Base-by-base conservation (phyloP, 2,797 vertebrate species). In the Leptodactylus fallax region DNA sequence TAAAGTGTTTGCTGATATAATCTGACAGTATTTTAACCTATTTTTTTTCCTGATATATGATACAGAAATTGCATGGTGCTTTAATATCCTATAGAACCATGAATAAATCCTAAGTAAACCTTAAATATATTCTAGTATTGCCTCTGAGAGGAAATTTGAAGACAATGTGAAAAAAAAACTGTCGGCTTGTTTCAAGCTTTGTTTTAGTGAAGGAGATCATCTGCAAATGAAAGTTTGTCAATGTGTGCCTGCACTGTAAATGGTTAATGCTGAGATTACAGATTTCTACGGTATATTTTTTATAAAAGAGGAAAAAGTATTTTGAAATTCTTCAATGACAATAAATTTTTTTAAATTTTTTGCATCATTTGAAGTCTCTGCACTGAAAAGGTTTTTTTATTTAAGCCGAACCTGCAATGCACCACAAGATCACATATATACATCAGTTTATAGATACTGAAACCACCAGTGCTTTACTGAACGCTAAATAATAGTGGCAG, bases 331-430 rank as follows among this genome's bases (percentile, higher is more conserved):
- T 56, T 72, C 51, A 80, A 23, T 78, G 71, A 85, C 45, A 85
- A 85, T 85, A 85, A 85, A 85, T 85, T 63, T 85, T 79, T 85
- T 49, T 17, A 17, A 3, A 7, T 17, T 76, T 58, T 85, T 85
- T 85, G 83, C 83, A 85, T 85, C 72, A 85, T 63, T 60, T 63
- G 10, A 85, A 23, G 55, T 85, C 83, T 85, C 23, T 84, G 55
- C 56, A 27, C 72, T 51, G 23, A 55, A 60, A 47, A 49, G 23
- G n/a, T 53, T 25, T 85, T n/a, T 71, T 78, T 25, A 63, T 77
- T 85, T 49, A 49, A 63, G n/a, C 14, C 47, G 6, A 23, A 69
- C 45, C 7, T 13, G n/a, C 53, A 23, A 49, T 76, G 13, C 58
- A 65, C 36, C 19, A 21, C 21, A 49, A n/a, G n/a, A 47, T 47